phyloP scores from a whole-genome alignment of 2,113 vertebrate genomes.

The Podocnemis expansa region DNA sequence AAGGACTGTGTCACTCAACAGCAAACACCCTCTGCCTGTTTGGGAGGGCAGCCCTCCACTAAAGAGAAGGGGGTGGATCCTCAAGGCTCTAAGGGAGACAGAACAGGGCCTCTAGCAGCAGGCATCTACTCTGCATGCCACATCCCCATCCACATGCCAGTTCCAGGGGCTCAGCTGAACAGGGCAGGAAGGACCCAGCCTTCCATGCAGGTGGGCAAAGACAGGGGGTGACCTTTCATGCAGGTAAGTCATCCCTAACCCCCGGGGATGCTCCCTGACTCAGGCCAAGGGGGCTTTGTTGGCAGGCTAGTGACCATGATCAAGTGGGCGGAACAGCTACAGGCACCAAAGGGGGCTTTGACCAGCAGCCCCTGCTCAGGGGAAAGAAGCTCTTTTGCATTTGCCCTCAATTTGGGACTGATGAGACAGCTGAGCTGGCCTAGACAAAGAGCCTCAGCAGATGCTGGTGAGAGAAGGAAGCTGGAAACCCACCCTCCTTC shows the following conservation, averaged over 20 bases:
- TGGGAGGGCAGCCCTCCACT: background rate
- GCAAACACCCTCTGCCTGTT: background rate
- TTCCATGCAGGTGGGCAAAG: background rate
- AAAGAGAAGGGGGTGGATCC: too few species aligned
- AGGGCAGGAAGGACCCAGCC: background rate
- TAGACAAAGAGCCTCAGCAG: background rate
- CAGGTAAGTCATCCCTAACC: background rate
- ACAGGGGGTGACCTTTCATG: background rate
- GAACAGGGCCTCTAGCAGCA: background rate
- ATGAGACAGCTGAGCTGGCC: background rate
- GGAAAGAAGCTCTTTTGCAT: background rate
- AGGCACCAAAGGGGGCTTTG: background rate
- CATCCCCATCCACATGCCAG: background rate
- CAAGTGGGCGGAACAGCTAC: background rate
- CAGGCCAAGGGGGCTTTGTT: background rate
- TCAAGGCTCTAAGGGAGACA: rapidly evolving
- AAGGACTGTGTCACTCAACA: conserved; percentile 50
- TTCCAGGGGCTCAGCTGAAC: background rate
- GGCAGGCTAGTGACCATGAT: too few species aligned
- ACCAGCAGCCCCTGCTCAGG: background rate
- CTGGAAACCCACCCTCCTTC: background rate
- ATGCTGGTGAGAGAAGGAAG: background rate
- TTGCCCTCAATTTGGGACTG: background rate
- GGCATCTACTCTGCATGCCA: background rate
- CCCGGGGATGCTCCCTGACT: background rate